phyloP scores from a whole-genome alignment of 2,888 invertebrate species.

The Drosophila nr. perissopoda region DNA sequence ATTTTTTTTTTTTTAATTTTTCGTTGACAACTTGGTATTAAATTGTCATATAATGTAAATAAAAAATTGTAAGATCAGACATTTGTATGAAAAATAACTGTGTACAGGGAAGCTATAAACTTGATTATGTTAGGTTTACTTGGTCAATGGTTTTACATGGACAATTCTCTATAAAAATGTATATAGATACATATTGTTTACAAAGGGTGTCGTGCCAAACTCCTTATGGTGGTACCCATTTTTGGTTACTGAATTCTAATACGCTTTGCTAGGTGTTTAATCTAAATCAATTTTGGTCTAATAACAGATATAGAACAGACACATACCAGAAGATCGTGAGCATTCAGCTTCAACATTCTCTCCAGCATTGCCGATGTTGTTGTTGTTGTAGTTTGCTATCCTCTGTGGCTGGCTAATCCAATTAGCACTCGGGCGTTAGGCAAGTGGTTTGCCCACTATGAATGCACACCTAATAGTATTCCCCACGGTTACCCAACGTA shows the following conservation, averaged over 20 bases:
- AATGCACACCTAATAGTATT: slow-evolving; percentile 3
- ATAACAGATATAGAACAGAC: no score
- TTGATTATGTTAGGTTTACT: no score
- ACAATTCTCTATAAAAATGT: not conserved
- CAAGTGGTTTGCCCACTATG: no score
- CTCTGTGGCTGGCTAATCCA: no score
- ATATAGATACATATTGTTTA: not conserved
- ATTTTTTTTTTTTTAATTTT: not conserved
- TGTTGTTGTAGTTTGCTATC: no score
- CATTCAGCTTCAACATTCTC: no score
- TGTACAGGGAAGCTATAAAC: not conserved
- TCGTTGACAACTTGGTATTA: not conserved
- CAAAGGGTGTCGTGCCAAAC: not conserved
- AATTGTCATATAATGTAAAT: no score
- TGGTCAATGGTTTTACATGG: no score
- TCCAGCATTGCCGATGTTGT: no score
- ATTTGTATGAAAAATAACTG: not conserved
- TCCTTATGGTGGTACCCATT: not conserved
- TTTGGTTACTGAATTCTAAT: not conserved
- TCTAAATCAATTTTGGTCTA: no score
- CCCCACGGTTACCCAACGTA: not conserved
- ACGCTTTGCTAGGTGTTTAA: not conserved
- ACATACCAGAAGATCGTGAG: no score
- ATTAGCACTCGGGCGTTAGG: no score
- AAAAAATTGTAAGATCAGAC: not conserved